Base-by-base conservation (phyloP, 2,797 vertebrate species). In the Loriculus beryllinus region DNA sequence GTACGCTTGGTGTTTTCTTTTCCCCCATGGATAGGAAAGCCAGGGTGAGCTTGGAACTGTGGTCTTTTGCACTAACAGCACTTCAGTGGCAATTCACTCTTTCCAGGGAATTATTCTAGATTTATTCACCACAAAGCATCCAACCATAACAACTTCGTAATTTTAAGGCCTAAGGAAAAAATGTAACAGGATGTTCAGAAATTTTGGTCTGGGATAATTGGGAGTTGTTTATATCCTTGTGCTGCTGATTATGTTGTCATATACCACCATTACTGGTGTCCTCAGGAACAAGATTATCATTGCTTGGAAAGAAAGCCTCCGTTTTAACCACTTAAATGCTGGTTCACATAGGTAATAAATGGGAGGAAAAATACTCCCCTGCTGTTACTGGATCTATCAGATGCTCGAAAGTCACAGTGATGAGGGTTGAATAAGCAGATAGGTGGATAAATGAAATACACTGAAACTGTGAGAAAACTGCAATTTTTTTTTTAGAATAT, bases 101-200 rank as follows among this genome's bases (percentile, higher is more conserved):
- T 97, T 97, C 95, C 94, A 97, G 93, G 96, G 96, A 97, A 97
- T 96, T 95, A 88, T 88, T 96, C 76, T 87, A 87, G 91, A 96
- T 97, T 96, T 96, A 95, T 91, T 97, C 94, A 97, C 95, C 96
- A 92, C 94, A 93, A 94, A 97, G 91, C 94, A 96, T 92, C 92
- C 96, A 96, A 95, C 90, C 95, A 97, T 92, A 97, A 92, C 89
- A 94, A 95, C 82, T 96, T 83, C 60, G 85, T 96, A 97, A 97
- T 96, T 97, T 97, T 96, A 95, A 97, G 82, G 84, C 93, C 92
- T 96, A 70, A 88, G 91, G 96, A 95, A 97, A 96, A 82, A 97
- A 82, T 83, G 93, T 91, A 96, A 95, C 94, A 94, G 97, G 94
- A 97, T 96, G 96, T 96, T 97, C 13, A 94, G 94, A 94, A 96